Evolutionary conservation across 2,888 invertebrate species (phyloP).

Genomic region (Lasioglossum pauxillum): DNA sequence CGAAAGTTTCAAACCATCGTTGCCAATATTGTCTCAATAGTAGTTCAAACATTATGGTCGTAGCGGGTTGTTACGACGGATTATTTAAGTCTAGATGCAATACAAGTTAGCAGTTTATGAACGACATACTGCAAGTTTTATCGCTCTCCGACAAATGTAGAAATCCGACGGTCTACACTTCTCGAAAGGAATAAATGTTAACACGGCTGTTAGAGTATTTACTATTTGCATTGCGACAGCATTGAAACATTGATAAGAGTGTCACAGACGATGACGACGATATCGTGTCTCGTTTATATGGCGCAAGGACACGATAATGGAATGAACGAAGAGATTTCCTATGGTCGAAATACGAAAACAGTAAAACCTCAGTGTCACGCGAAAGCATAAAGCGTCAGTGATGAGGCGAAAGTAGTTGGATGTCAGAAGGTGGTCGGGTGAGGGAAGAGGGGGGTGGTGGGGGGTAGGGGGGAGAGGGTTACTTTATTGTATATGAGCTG

Average conservation of each 20-base stretch:
- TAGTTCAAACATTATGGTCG: not conserved
- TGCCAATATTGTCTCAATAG: not conserved
- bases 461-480: conserved; percentile 32
- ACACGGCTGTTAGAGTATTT: not conserved
- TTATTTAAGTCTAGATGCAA: not conserved
- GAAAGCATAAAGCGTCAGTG: conserved; percentile 53
- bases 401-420: conserved; percentile 46
- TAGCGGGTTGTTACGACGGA: not conserved
- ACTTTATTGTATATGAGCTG: conserved; percentile 75
- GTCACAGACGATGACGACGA: not conserved
- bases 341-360: conserved; percentile 2
- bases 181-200: not conserved
- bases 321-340: conserved; percentile 1
- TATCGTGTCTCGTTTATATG: not conserved
- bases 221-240: not conserved
- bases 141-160: not conserved
- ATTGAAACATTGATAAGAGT: not conserved
- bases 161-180: not conserved
- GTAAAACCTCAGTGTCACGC: not conserved
- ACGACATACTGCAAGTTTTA: not conserved
- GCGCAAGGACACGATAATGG: not conserved
- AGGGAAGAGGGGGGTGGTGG: too few relatives aligned
- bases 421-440: not conserved
- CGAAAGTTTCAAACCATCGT: not conserved
- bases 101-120: not conserved